A percentile compares a stretch with the other conserved stretches of the same genome.
phyloP scores from a whole-genome alignment of 2,888 invertebrate species.

The Troides oblongomaculatus region DNA sequence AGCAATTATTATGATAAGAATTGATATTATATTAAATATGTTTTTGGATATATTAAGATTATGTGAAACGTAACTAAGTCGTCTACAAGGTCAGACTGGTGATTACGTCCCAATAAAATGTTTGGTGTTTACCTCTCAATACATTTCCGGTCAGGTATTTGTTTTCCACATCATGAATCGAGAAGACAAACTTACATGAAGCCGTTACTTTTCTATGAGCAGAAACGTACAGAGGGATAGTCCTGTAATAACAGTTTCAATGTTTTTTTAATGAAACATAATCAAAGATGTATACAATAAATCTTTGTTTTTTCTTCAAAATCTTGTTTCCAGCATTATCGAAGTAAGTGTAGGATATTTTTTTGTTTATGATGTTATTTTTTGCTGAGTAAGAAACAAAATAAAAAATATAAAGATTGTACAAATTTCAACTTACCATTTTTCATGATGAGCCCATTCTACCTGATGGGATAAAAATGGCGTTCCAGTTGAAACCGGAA shows the following conservation, averaged over 20 bases:
- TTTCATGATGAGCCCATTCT: conserved; percentile 90
- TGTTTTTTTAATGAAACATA: not conserved
- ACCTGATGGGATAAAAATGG: conserved; percentile 89
- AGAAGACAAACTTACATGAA: conserved; percentile 42
- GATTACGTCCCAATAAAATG: too few species aligned
- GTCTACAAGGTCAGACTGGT: too few species aligned
- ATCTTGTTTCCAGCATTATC: not conserved
- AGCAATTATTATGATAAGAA: too few species aligned
- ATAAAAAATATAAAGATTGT: not conserved
- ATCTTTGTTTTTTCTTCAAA: not conserved
- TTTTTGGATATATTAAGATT: too few species aligned
- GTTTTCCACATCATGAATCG: conserved; percentile 51
- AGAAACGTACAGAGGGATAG: conserved; percentile 41
- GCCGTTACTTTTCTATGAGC: conserved; percentile 43
- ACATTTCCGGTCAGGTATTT: conserved; percentile 49
- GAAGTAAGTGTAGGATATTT: not conserved
- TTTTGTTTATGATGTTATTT: not conserved
- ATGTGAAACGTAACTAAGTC: too few species aligned
- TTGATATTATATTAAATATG: too few species aligned
- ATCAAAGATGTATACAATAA: too few species aligned
- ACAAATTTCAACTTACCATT: conserved; percentile 68
- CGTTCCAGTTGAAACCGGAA: conserved; percentile 92
- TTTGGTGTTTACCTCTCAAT: conserved; percentile 44
- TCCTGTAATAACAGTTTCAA: conserved; percentile 40
- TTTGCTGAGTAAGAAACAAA: not conserved